Conservation (phyloP, 2,888 invertebrate species). For the Bugulina stolonifera region DNA sequence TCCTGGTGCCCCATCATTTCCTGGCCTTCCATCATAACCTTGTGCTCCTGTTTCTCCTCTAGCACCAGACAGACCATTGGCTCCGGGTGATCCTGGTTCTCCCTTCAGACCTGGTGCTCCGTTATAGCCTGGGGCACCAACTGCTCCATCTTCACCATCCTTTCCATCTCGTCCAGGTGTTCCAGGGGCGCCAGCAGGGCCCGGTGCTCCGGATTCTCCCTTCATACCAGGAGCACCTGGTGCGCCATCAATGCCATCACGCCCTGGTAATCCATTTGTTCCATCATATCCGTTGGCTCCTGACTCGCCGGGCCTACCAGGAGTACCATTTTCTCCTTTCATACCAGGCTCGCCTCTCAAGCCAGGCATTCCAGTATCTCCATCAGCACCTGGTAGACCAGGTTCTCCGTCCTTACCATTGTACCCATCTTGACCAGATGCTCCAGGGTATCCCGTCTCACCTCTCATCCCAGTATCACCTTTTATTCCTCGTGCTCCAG, state of each 20-base stretch:
- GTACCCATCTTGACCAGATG: not conserved
- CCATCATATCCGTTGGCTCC: not conserved
- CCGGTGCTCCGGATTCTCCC: not conserved
- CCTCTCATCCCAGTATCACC: constrained; percentile 19
- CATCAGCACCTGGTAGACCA: constrained; percentile 9
- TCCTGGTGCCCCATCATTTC: not conserved
- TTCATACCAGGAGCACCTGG: not conserved
- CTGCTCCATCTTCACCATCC: constrained; percentile 16
- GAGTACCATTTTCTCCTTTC: not conserved
- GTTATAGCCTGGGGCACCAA: not conserved
- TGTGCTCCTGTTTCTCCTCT: not conserved
- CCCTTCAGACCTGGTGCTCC: constrained; percentile 15
- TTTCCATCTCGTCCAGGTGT: constrained; percentile 1
- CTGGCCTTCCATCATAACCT: not conserved
- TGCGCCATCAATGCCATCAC: not conserved
- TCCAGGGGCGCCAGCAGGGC: not conserved
- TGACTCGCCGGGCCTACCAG: not conserved
- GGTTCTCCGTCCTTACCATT: not conserved
- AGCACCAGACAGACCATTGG: not conserved
- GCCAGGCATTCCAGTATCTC: not conserved
- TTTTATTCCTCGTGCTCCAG: not conserved
- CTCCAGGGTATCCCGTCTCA: not conserved
- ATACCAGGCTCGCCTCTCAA: constrained; percentile 1
- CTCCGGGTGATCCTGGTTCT: not conserved
- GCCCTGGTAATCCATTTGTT: not conserved